A percentile compares a stretch with the other conserved stretches of the same genome.
Evolutionary conservation across 1,140 invertebrate species (phyloP).

Genomic region (Rhyacophila brunnea): DNA sequence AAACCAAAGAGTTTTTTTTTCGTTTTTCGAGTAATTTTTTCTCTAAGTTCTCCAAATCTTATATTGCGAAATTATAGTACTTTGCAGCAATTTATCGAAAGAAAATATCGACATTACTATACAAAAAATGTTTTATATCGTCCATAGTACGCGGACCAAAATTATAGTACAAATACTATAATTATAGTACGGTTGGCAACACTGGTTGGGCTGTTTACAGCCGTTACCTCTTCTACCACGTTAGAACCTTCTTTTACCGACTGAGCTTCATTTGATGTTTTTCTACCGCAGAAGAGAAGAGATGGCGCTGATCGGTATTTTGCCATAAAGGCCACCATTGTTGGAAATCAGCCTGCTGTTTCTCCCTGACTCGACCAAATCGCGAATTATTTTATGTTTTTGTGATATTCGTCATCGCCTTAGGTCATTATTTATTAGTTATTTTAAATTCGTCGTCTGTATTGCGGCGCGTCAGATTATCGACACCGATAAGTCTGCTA

Average conservation of each 20-base stretch:
- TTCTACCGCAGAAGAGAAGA: slow-evolving; percentile 10
- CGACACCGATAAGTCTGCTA: slow-evolving; percentile 5
- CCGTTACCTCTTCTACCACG: too few relatives aligned
- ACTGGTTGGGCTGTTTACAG: too few relatives aligned
- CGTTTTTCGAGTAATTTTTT: too few relatives aligned
- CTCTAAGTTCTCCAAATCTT: too few relatives aligned
- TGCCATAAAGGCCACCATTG: slow-evolving; percentile 28
- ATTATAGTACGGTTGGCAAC: too few relatives aligned
- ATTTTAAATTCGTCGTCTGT: slow-evolving; percentile 7
- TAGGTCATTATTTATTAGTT: slow-evolving; percentile 12
- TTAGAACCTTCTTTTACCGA: slow-evolving; percentile 1
- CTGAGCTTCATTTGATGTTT: not conserved
- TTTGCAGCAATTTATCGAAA: too few relatives aligned
- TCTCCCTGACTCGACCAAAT: slow-evolving; percentile 21
- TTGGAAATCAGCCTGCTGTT: slow-evolving; percentile 30
- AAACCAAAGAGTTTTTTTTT: too few relatives aligned
- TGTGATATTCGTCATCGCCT: slow-evolving; percentile 12
- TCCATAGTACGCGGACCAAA: too few relatives aligned
- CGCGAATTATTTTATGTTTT: slow-evolving; percentile 25
- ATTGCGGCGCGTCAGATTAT: not conserved
- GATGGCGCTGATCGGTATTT: slow-evolving; percentile 24
- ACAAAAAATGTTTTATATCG: too few relatives aligned
- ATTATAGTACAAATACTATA: too few relatives aligned
- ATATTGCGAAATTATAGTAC: too few relatives aligned
- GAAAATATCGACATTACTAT: too few relatives aligned